Evolutionary conservation across 2,113 vertebrate species (phyloP), one percentile per base, ranked within the genome.

Genomic region (Prunella himalayana): DNA sequence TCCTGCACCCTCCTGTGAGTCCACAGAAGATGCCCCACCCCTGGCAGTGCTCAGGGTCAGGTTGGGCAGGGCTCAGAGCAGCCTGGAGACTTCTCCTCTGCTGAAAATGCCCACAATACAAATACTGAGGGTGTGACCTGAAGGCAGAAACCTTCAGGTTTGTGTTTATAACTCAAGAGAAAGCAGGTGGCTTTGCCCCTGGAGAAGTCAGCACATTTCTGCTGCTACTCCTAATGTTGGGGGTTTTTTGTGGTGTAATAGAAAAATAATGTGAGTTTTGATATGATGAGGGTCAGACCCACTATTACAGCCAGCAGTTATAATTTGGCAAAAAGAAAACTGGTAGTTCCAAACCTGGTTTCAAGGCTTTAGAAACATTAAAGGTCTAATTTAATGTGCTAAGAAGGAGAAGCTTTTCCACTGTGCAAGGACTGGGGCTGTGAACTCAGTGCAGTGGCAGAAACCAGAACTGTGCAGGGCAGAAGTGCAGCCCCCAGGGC

Each of bases 361-460:
- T 65, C 37, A 39, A 71, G 13, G 18, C 33, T 51, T 78, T 39
- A 50, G 61, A 60, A 79, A 79, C 9, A 23, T 75, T 25, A 59
- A 63, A 85, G 25, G 56, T 78, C 28, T 37, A 7, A 39, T 81
- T 27, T 35, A 31, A 75, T 68, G 44, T 42, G 11, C n/a, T 70
- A 2, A 22, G 63, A 14, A 69, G 45, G 41, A 69, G 42, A 20
- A 63, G 15, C 14, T 63, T 57, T 64, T 11, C 24, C 2, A 0
- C 7, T 25, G 56, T 25, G 10, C 22, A 8, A 31, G 63, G 45
- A 11, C 2, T 5, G 4, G 41, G 70, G 35, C 45, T 12, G 22
- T 19, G 86, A 63, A 2, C 30, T 70, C 0, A 0, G 23, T 5
- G 41, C 37, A 31, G 7, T 0, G 3, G 25, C 44, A 82, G 68